Conservation (phyloP, 2,113 vertebrate genomes). For the Cacatua alba region DNA sequence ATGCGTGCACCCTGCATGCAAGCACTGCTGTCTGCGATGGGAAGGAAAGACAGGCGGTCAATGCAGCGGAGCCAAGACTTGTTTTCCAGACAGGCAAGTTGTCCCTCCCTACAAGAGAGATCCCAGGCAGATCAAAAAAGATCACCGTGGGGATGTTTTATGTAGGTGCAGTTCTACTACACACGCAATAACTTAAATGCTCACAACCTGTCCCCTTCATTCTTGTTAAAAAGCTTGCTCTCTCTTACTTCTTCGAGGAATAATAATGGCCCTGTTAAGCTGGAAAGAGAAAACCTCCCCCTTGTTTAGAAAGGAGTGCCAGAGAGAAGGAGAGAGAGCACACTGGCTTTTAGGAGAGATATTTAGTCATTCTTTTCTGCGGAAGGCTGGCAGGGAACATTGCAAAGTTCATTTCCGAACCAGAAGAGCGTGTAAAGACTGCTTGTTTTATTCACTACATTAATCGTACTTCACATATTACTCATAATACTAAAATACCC, state of each 20-base stretch:
- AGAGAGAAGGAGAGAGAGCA: background rate
- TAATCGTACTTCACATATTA: constrained; percentile 14
- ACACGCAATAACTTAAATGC: background rate
- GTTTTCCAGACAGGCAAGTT: background rate
- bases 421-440: background rate
- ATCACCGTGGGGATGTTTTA: background rate
- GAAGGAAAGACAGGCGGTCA: background rate
- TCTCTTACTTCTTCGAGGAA: background rate
- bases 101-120: background rate
- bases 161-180: background rate
- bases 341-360: background rate
- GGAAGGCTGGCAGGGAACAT: background rate
- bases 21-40: background rate
- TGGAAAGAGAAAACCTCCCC: background rate
- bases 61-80: background rate
- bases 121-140: background rate
- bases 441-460: constrained; percentile 47
- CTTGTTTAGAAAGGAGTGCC: background rate
- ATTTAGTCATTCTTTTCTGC: constrained; percentile 8
- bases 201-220: background rate
- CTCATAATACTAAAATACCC: constrained; percentile 18
- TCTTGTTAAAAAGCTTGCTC: background rate
- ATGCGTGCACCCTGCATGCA: background rate
- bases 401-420: constrained; percentile 40
- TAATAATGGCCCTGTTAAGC: background rate